Evolutionary conservation across 2,888 invertebrate species (phyloP), one percentile per base, ranked within the genome.

Genomic region (Charanyca ferruginea): DNA sequence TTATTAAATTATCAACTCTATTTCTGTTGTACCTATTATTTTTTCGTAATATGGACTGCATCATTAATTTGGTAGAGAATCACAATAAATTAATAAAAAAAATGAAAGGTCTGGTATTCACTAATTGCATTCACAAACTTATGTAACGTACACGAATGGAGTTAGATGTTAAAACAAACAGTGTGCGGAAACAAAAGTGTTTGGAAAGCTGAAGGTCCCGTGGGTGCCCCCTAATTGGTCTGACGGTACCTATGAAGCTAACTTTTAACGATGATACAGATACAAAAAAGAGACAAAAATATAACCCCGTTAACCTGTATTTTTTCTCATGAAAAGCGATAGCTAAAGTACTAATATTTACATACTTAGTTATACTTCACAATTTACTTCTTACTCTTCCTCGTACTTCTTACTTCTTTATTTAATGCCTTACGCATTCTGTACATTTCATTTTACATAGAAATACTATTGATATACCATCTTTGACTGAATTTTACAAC

Each of bases 211-310:
- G 5, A 8, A 7, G 13, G 11, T 45, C 42, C 48, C 45, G 38
- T 41, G 6, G 48, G 55, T 7, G 16, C 32, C 7, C 13, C 55
- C 45, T 70, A 70, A 70, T 57, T 70, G 70, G 62, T 51, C 18
- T 18, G 44, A 6, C 23, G 25, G 20, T 32, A 70, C 45, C 49
- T 20, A 41, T 22, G 41, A n/a, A n/a, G n/a, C n/a, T 47, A 70
- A 62, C 48, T 52, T 62, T 47, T 47, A 62, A 70, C 45, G 51
- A 62, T 38, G 51, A 52, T 38, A 28, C 25, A 25, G 62, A 52
- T 25, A 35, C 20, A 11, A 23, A 70, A 51, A 53, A 61, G 60
- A 35, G 1, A 2, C 18, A 47, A 41, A 66, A 47, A 25, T 25
- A 32, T 22, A 13, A 41, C 13, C 41, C 32, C 23, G 38, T 25